Base-by-base conservation (phyloP, 2,888 invertebrate genomes). In the Hyles lineata region DNA sequence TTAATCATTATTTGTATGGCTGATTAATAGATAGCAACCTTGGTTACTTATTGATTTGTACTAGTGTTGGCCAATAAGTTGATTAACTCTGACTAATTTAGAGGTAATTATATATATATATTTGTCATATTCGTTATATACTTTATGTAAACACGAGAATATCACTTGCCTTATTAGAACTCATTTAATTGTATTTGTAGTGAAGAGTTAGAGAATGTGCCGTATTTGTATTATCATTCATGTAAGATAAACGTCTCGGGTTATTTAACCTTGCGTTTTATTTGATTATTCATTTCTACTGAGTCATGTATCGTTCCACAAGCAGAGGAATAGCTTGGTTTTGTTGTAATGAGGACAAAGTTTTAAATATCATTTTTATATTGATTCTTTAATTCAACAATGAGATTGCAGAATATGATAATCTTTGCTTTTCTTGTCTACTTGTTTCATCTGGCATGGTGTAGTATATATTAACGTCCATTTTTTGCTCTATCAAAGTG, bases 261-360 rank as follows among this genome's bases (percentile, higher is more conserved):
- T 6, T 61, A 61, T 23, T 61, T 61, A 17, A 61, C 60, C 60
- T 61, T 61, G 60, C 55, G 60, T 23, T 61, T 61, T 61, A 61
- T 70, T 73, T 75, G 71, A 70, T 75, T 74, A 76, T 69, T 74
- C 74, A 72, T 75, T 77, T 70, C 70, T 9, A 61, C 60, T 25
- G 17, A 23, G 60, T 61, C 60, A 61, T 29, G 60, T 61, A 23
- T 61, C 60, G 25, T 25, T 61, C 29, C 60, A 61, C 60, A 61
- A 29, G 23, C 23, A 59, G 23, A 58, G 21, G 21, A 15, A 6
- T 25, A 3, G 60, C 25, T 61, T 25, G 17, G 25, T 61, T 61
- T 60, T 19, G 15, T 61, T 23, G 2, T 61, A 61, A 61, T 61
- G 29, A 29, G 1, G 25, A 5, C 25, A 29, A 61, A 23, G 25